Base-by-base conservation (phyloP, 2,888 invertebrate genomes). In the Himalopsyche kuldschensis region DNA sequence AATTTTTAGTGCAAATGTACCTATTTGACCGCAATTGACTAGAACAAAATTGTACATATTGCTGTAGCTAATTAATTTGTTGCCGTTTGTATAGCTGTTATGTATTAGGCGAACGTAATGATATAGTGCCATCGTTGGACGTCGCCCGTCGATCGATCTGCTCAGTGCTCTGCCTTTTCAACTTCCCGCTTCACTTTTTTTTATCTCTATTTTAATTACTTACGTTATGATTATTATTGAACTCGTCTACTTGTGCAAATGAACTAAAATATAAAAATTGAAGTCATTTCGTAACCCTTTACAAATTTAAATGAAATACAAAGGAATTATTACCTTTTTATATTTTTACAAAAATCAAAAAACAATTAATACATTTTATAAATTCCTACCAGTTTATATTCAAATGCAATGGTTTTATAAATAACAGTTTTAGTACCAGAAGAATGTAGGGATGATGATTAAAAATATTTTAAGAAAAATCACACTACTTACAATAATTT, bases 1-100 rank as follows among this genome's bases (percentile, higher is more conserved):
- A 83, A 80, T 76, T 78, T 15, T 81, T 83, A 83, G 83, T 83
- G 83, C 83, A 83, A 83, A 83, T 83, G 78, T 81, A 78, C 82
- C 78, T 78, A 82, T 75, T 82, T 63, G 78, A 82, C 78, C 78
- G 63, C 78, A 78, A 63, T 82, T 24, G 78, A 78, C 78, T 83
- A 83, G 83, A 83, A 83, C 83, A 80, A 83, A 81, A 69, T 69
- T 83, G 82, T 83, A 79, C 79, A 82, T 82, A 79, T 78, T 79
- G 82, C 82, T 79, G 69, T 69, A 80, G 82, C 75, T 80, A 83
- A 80, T 75, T 80, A 55, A 83, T 83, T 79, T 82, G 81, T 83
- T 75, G 83, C 35, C 83, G 77, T 80, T 55, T 80, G 75, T 75
- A 83, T 46, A 75, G 76, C 63, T 78, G 63, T 63, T 63, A 55